Conservation (phyloP, 2,797 vertebrate species). For the Enteromius viviparus region DNA sequence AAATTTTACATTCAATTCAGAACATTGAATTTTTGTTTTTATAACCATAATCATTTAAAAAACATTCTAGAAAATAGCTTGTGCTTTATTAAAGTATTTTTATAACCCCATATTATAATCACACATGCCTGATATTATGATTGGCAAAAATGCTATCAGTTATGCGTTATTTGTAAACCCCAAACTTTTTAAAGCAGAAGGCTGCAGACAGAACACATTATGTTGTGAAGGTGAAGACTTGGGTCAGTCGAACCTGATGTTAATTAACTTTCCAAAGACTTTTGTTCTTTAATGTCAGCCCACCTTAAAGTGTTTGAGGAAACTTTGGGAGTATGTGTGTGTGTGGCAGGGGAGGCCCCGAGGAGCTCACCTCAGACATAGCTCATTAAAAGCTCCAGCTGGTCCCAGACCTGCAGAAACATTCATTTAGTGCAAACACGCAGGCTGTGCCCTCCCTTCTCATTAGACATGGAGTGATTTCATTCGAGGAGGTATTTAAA, state of each 20-base stretch:
- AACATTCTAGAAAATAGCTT: neutral
- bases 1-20: neutral
- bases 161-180: slow-evolving; percentile 14
- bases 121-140: neutral
- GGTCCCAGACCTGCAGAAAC: slow-evolving; percentile 65
- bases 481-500: slow-evolving; percentile 71
- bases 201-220: slow-evolving; percentile 35
- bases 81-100: neutral
- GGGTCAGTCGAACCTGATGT: slow-evolving; percentile 45
- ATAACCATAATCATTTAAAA: neutral
- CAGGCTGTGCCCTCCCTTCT: slow-evolving; percentile 62
- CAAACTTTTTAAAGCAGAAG: slow-evolving; percentile 36
- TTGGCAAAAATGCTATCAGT: neutral
- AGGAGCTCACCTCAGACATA: slow-evolving; percentile 67
- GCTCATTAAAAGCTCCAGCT: slow-evolving; percentile 73
- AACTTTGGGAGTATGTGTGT: slow-evolving; percentile 40
- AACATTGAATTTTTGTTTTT: neutral
- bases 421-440: slow-evolving; percentile 65
- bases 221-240: slow-evolving; percentile 56
- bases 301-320: slow-evolving; percentile 60
- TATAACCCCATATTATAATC: neutral
- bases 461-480: slow-evolving; percentile 67
- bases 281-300: slow-evolving; percentile 58
- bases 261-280: slow-evolving; percentile 58
- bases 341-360: slow-evolving; percentile 56